Evolutionary conservation across 2,797 vertebrate species (phyloP).

Genomic region (Rhodeus uyekii): DNA sequence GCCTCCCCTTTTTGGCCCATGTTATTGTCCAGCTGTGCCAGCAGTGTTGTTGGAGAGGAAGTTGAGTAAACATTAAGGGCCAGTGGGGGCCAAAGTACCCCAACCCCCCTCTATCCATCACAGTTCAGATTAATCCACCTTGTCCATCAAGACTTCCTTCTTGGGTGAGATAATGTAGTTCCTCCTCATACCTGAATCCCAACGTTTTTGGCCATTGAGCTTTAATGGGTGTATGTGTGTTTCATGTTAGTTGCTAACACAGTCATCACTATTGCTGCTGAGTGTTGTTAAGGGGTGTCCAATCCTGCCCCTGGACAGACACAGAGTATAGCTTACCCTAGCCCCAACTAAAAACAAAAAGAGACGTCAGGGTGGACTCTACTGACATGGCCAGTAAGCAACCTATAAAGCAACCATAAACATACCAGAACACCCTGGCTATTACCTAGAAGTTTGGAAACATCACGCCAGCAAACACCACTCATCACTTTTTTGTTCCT

Average conservation of each 20-base stretch:
- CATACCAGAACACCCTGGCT: background rate
- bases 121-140: conserved; percentile 10
- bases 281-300: background rate
- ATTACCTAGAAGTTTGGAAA: background rate
- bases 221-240: background rate
- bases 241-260: background rate
- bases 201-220: background rate
- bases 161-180: conserved; percentile 17
- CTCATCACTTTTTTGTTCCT: conserved; percentile 18
- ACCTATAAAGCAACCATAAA: background rate
- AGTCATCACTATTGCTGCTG: background rate
- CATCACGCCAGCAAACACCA: background rate
- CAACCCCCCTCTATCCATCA: background rate
- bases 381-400: background rate
- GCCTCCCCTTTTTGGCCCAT: background rate
- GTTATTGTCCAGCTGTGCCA: conserved; percentile 20
- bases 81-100: background rate
- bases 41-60: conserved; percentile 28
- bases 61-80: conserved; percentile 28
- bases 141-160: conserved; percentile 39
- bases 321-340: background rate
- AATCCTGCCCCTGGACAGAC: background rate
- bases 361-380: background rate
- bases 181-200: conserved; percentile 5
- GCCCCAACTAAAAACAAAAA: background rate